Evolutionary conservation across 2,113 vertebrate genomes (phyloP).

Genomic region (Ptyas mucosa): DNA sequence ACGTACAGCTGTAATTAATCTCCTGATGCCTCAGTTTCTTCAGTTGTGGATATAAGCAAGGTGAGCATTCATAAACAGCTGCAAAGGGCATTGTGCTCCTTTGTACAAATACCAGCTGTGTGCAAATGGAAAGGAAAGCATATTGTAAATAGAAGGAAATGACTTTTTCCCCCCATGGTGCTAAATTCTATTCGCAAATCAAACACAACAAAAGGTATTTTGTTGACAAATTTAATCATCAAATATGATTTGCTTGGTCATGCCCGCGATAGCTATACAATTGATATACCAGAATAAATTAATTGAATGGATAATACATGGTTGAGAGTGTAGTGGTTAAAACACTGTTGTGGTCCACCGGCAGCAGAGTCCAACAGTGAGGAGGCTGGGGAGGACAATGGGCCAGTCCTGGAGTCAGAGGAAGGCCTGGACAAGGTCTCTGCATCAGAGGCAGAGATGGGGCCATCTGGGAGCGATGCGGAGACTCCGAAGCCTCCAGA

Average conservation of each 20-base stretch:
- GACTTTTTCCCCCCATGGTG: not conserved
- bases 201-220: constrained; percentile 3
- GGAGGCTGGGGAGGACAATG: too few relatives aligned
- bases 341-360: not conserved
- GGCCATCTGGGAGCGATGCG: too few relatives aligned
- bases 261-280: constrained; percentile 8
- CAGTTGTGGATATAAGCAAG: not conserved
- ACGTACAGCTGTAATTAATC: constrained; percentile 9
- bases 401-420: too few relatives aligned
- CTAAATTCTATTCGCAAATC: constrained; percentile 44
- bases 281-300: fast-evolving
- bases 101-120: not conserved
- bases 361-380: too few relatives aligned
- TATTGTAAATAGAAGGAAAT: constrained; percentile 36
- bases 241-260: constrained; percentile 33
- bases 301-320: not conserved
- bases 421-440: too few relatives aligned
- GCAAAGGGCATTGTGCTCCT: constrained; percentile 28
- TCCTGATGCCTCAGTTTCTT: constrained; percentile 11
- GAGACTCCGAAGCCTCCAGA: too few relatives aligned
- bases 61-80: constrained; percentile 13
- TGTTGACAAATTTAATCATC: constrained; percentile 5
- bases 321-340: not conserved
- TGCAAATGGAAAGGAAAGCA: constrained; percentile 12
- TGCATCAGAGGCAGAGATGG: too few relatives aligned